Evolutionary conservation across 2,113 vertebrate species (phyloP), one percentile per base, ranked within the genome.

Genomic region (Psophia crepitans): DNA sequence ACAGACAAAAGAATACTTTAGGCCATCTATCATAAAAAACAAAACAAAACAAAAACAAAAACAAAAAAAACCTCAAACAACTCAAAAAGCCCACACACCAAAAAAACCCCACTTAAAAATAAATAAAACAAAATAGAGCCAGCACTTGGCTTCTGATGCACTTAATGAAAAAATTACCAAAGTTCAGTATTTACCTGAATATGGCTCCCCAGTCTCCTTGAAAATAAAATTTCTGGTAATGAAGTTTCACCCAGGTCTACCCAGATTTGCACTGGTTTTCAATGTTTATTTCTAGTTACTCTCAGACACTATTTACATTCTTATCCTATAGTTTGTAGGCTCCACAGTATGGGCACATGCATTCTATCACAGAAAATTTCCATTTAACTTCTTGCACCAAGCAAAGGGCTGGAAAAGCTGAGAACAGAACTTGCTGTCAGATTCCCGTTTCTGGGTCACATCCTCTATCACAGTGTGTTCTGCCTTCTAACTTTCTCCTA

Each of bases 201-300:
- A n/a, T 7, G 15, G 54, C 5, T 73, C 15, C 24, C 12, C 0
- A 0, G 6, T 35, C 21, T 33, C 17, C 48, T 33, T 3, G 3
- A 84, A 80, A 35, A 51, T 19, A 46, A 51, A 37, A 51, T 7
- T 37, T 24, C 35, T 51, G 8, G 17, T 43, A 30, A 57, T 26
- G n/a, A n/a, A 70, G 21, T 37, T 91, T 86, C 44, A 19, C 21
- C 11, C n/a, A 60, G 17, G 12, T 53, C n/a, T 60, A 43, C 17
- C 7, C 19, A 73, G 7, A 32, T 58, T 82, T 82, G 13, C 75
- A 53, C 6, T 65, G 41, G 2, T 41, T 85, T 65, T 85, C 54
- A 56, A 8, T 8, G 5, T 21, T 51, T 43, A 8, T 75, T 66
- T 58, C 68, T 1, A 2, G 0, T 90, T 79, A 39, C 30, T 90